Conservation (phyloP, 2,113 vertebrate genomes). For the Coreoperca whiteheadi region DNA sequence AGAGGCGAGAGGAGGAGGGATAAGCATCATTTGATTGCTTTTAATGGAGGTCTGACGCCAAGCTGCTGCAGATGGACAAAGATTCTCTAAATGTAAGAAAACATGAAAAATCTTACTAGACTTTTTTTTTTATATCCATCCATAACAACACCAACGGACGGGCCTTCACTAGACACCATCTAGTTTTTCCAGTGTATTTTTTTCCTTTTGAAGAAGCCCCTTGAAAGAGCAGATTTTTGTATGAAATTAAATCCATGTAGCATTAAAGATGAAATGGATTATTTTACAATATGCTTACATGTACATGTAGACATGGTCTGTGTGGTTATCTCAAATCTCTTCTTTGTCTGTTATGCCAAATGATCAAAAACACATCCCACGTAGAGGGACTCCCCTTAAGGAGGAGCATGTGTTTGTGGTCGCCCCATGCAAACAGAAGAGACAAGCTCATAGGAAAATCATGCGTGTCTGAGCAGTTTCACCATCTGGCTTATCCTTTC, state of each 20-base stretch:
- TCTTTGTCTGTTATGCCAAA: slow-evolving; percentile 60
- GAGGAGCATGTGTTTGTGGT: slow-evolving; percentile 75
- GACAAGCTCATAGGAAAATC: slow-evolving; percentile 35
- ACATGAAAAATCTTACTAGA: neutral
- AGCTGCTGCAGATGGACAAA: slow-evolving; percentile 26
- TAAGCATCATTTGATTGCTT: slow-evolving; percentile 28
- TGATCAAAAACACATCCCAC: slow-evolving; percentile 59
- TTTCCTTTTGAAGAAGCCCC: slow-evolving; percentile 9
- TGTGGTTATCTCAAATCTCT: slow-evolving; percentile 46
- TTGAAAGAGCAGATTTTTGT: neutral
- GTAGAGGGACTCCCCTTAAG: slow-evolving; percentile 51
- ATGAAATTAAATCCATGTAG: slow-evolving; percentile 23
- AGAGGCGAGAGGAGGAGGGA: slow-evolving; percentile 4
- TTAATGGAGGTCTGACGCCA: slow-evolving; percentile 31
- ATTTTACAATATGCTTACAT: slow-evolving; percentile 47
- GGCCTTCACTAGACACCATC: slow-evolving; percentile 24
- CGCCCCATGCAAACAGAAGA: slow-evolving; percentile 57
- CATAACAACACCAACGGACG: slow-evolving; percentile 1
- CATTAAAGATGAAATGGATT: slow-evolving; percentile 55
- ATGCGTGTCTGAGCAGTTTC: slow-evolving; percentile 52
- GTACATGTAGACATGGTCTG: too few relatives aligned
- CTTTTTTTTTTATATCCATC: neutral
- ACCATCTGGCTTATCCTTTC: slow-evolving; percentile 67
- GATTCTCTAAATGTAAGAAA: slow-evolving; percentile 16
- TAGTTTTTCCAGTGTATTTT: slow-evolving; percentile 30